A percentile compares a stretch with the other conserved stretches of the same genome.
phyloP scores from a whole-genome alignment of 2,797 vertebrate genomes.

The Dicrostonyx torquatus region DNA sequence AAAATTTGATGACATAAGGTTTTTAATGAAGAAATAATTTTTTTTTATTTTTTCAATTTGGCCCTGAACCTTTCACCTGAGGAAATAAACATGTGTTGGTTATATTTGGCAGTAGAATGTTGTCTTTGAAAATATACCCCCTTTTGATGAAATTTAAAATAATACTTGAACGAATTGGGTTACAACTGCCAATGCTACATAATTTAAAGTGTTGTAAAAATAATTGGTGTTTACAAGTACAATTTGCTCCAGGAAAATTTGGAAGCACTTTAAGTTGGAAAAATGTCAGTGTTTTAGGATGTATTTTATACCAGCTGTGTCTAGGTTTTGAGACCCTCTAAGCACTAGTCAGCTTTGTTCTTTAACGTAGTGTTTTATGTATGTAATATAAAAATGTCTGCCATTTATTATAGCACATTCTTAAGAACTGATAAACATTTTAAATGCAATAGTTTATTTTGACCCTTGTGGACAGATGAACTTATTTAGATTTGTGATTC shows the following conservation, averaged over 20 bases:
- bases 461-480: background rate
- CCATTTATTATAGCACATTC: background rate
- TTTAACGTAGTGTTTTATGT: constrained; percentile 22
- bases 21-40: constrained; percentile 21
- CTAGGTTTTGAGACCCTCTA: constrained; percentile 21
- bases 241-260: constrained; percentile 70
- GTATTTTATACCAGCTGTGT: background rate
- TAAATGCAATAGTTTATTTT: background rate
- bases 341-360: constrained; percentile 1
- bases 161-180: constrained; percentile 64
- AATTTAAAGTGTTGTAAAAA: constrained; percentile 73
- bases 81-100: constrained; percentile 59
- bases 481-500: background rate
- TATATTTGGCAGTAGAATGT: constrained; percentile 65
- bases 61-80: constrained; percentile 62
- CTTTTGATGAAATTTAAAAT: constrained; percentile 67
- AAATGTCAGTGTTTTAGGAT: constrained; percentile 62
- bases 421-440: background rate
- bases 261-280: constrained; percentile 64
- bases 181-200: constrained; percentile 44
- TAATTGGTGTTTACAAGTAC: constrained; percentile 72
- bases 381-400: background rate
- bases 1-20: constrained; percentile 54
- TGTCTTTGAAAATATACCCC: constrained; percentile 70
- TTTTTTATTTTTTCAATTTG: background rate